Conservation (phyloP, 1,140 invertebrate species). For the Drosophila miranda region DNA sequence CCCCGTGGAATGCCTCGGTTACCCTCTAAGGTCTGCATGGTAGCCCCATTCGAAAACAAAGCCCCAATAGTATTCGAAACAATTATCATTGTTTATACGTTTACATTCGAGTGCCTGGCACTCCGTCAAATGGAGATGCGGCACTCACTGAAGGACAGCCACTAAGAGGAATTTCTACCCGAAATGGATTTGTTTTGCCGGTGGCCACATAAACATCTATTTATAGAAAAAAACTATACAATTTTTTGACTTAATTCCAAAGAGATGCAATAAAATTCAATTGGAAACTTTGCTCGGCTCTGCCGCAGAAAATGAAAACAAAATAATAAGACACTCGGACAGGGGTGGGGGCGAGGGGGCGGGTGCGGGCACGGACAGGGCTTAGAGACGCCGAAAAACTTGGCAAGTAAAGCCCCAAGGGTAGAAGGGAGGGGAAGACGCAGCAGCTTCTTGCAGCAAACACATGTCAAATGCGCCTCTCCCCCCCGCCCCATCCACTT, state of each 20-base stretch:
- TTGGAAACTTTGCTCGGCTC: constrained; percentile 58
- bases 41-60: too few relatives aligned
- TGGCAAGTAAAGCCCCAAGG: constrained; percentile 66
- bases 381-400: constrained; percentile 65
- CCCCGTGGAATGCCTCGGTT: too few relatives aligned
- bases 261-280: constrained; percentile 76
- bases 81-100: too few relatives aligned
- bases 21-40: too few relatives aligned
- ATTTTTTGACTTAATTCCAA: constrained; percentile 73
- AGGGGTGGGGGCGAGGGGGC: neutral
- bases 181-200: too few relatives aligned
- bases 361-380: neutral
- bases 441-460: constrained; percentile 59
- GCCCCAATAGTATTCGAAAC: too few relatives aligned
- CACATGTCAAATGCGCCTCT: constrained; percentile 69
- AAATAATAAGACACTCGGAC: constrained; percentile 52
- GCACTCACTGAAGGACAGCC: too few relatives aligned
- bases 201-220: too few relatives aligned
- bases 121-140: too few relatives aligned
- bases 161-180: too few relatives aligned
- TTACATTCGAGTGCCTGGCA: too few relatives aligned
- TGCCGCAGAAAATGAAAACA: constrained; percentile 69
- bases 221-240: constrained; percentile 28
- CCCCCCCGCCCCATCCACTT: neutral
- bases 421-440: neutral